Evolutionary conservation across 2,113 vertebrate species (phyloP).

Genomic region (Oryzias curvinotus): DNA sequence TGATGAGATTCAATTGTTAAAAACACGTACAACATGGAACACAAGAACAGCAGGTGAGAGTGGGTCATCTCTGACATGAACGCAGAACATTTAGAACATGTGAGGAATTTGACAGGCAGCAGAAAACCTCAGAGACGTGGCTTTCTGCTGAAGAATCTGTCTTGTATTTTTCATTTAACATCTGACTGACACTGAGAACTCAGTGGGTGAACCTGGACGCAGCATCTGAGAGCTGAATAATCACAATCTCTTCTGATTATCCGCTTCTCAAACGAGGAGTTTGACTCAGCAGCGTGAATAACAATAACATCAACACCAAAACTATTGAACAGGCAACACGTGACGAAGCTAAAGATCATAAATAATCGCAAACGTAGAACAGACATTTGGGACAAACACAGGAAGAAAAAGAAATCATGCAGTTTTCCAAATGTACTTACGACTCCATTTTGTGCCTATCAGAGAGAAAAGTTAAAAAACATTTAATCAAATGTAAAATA

Average conservation of each 20-base stretch:
- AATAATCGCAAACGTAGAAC: slow-evolving; percentile 1
- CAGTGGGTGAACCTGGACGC: no score
- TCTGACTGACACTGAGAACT: no score
- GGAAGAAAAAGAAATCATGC: slow-evolving; percentile 18
- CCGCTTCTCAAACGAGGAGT: no score
- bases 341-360: background rate
- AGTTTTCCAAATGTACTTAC: slow-evolving; percentile 59
- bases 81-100: slow-evolving; percentile 3
- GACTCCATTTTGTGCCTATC: slow-evolving; percentile 63
- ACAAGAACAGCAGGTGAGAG: slow-evolving; percentile 24
- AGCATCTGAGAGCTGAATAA: no score
- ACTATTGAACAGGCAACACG: no score
- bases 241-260: no score
- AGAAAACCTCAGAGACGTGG: slow-evolving; percentile 11
- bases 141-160: background rate
- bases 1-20: slow-evolving; percentile 69
- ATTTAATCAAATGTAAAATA: no score
- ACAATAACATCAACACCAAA: no score
- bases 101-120: slow-evolving; percentile 11
- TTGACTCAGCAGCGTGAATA: no score
- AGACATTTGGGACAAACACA: slow-evolving; percentile 20
- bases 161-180: background rate
- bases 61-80: slow-evolving; percentile 20
- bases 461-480: slow-evolving; percentile 24
- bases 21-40: slow-evolving; percentile 60